Conservation (phyloP, 2,888 invertebrate genomes). For the Orchesellides sinensis region DNA sequence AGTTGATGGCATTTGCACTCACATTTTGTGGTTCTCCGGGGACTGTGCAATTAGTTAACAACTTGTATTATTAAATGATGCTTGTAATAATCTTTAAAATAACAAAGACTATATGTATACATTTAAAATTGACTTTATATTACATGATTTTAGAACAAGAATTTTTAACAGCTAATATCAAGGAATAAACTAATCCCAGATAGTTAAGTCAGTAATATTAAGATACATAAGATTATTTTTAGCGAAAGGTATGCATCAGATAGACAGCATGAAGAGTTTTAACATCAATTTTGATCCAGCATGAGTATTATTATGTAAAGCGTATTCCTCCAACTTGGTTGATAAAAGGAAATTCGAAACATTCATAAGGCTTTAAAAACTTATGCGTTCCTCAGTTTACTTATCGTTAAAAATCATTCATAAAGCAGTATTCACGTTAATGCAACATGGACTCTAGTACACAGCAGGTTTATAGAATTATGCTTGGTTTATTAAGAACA, state of each 20-base stretch:
- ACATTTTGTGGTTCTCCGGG: constrained; percentile 98
- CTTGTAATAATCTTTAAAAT: background rate
- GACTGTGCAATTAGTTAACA: constrained; percentile 82
- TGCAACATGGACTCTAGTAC: no score
- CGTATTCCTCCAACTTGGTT: no score
- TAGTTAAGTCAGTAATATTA: background rate
- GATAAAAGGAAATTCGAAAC: no score
- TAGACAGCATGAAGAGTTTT: constrained; percentile 4
- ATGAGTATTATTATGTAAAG: no score
- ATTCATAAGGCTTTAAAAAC: no score
- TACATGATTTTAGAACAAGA: no score
- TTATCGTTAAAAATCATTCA: no score
- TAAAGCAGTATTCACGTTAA: no score
- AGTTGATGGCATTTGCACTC: constrained; percentile 91
- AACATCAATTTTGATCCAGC: background rate
- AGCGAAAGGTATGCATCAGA: constrained; percentile 18
- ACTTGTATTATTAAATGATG: constrained; percentile 28
- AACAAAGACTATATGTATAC: background rate
- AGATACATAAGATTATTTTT: background rate
- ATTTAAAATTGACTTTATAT: background rate
- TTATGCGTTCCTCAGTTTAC: no score
- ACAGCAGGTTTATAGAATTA: no score
- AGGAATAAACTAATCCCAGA: constrained; percentile 8
- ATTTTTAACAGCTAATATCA: no score
- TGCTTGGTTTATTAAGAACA: no score